Base-by-base conservation (phyloP, 1,140 invertebrate species). In the Scaptomyza montana region DNA sequence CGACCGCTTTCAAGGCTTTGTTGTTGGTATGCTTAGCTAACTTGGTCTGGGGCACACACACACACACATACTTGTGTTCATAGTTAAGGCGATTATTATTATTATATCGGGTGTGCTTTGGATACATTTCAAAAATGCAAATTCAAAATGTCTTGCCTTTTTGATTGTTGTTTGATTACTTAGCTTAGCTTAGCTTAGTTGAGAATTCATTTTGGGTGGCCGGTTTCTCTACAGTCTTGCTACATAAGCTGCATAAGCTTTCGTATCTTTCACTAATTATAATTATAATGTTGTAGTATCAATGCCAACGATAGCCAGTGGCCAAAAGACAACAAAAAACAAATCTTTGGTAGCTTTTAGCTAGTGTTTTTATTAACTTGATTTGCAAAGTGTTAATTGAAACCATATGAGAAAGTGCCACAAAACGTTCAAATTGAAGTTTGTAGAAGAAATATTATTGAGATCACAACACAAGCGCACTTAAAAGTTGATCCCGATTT, bases 261-360 rank as follows among this genome's bases (percentile, higher is more conserved):
- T 80, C 78, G 13, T 64, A 50, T 77, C 63, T 77, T 74, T 81
- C 78, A 82, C 65, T 81, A 84, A 82, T 78, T 81, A 81, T 81
- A 84, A 82, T 78, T 81, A 81, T 75, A 62, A 50, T 63, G 53
- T 45, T 10, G 39, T n/a, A n/a, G 39, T 49, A 39, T 67, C 56
- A 41, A 7, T 41, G 61, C 49, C 49, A 63, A 6, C 33, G 55
- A 46, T 78, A 39, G 74, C 65, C 49, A 51, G 10, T 47, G 54
- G 57, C 25, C 39, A 61, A 61, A 61, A 16, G 1, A 16, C 16
- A 16, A 0, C 0, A 16, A 16, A 16, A 16, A 16, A 16, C 16
- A 16, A 16, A 16, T 16, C 16, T 16, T 16, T 68, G 54, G 50
- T 21, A 19, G 12, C 51, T 61, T 49, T 51, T 9, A 45, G 39